Base-by-base conservation (phyloP, 2,113 vertebrate genomes). In the Psittacula cyanocephala region DNA sequence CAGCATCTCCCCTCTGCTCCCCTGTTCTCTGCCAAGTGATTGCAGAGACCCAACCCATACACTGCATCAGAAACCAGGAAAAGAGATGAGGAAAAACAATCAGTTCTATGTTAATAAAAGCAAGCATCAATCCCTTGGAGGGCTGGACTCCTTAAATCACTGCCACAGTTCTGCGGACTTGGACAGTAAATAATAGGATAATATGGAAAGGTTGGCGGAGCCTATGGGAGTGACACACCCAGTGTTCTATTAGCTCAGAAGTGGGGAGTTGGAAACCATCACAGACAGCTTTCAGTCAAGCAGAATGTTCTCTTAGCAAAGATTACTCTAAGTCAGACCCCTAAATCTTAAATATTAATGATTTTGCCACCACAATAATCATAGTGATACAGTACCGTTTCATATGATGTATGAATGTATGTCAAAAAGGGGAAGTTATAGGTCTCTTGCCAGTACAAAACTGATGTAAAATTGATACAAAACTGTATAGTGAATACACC, bases 141-240 rank as follows among this genome's bases (percentile, higher is more conserved):
- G 8, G 17, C 2, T 46, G 41, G 17, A 15, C 50, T 62, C 46
- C 29, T 57, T n/a, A 70, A 79, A n/a, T 35, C 2, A 1, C 41
- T 89, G 63, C 35, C 80, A 62, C 13, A 39, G 41, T 29, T 69
- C 24, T 10, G 9, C 44, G 24, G 14, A 80, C 31, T 27, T 55
- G 33, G 27, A 3, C 20, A 47, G 14, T 44, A 63, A 75, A 39
- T 67, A 43, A 39, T 6, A 63, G 20, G 27, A 37, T 41, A 12
- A 7, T 28, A 19, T 3, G 46, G 71, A 79, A 62, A 60, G 27
- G 12, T 8, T 27, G 13, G 10, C 1, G 1, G n/a, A 75, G 7
- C 27, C 55, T 20, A 1, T 1, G 33, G 47, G 22, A 74, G 39
- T 2, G 2, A 7, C 4, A 63, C 6, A 27, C 7, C 5, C 12